These are phyloP conservation scores for Formica aserva DNA, from an alignment of 2,888 invertebrate genomes.

Conservation along the genomic window DNA sequence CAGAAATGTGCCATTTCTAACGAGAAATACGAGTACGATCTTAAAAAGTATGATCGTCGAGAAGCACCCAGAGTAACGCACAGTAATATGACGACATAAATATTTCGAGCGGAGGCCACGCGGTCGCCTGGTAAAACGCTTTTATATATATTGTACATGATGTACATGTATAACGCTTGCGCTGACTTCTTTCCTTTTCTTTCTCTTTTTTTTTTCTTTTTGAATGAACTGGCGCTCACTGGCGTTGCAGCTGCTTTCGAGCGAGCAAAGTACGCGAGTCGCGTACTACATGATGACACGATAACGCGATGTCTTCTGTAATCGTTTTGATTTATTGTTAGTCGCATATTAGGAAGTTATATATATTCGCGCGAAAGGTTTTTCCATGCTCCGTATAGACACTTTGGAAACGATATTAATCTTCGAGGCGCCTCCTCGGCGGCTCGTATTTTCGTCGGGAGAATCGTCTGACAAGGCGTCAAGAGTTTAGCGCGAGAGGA, in stretches of 20 bases:
- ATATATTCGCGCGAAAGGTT: neutral
- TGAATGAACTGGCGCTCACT: slow-evolving; percentile 53
- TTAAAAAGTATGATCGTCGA: neutral
- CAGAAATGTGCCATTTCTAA: neutral
- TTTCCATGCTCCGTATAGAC: neutral
- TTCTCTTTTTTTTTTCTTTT: slow-evolving; percentile 31
- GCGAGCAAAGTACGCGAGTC: slow-evolving; percentile 58
- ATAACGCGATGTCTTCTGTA: slow-evolving; percentile 48
- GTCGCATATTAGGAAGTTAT: slow-evolving; percentile 40
- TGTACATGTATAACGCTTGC: slow-evolving; percentile 66
- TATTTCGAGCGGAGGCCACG: slow-evolving; percentile 64
- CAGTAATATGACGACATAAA: slow-evolving; percentile 29
- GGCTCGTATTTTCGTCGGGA: neutral
- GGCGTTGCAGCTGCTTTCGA: slow-evolving; percentile 36
- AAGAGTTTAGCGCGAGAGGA: slow-evolving; percentile 4
- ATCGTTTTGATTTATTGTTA: slow-evolving; percentile 70
- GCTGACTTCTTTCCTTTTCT: slow-evolving; percentile 28
- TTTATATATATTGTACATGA: slow-evolving; percentile 60
- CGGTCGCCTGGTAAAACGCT: slow-evolving; percentile 61
- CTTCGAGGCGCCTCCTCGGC: slow-evolving; percentile 1
- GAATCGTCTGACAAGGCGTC: neutral
- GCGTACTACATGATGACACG: slow-evolving; percentile 52
- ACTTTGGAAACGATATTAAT: slow-evolving; percentile 8
- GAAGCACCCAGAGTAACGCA: neutral
- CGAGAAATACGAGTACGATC: neutral